Conservation (phyloP, 2,888 invertebrate genomes). For the Psylliodes chrysocephalus region DNA sequence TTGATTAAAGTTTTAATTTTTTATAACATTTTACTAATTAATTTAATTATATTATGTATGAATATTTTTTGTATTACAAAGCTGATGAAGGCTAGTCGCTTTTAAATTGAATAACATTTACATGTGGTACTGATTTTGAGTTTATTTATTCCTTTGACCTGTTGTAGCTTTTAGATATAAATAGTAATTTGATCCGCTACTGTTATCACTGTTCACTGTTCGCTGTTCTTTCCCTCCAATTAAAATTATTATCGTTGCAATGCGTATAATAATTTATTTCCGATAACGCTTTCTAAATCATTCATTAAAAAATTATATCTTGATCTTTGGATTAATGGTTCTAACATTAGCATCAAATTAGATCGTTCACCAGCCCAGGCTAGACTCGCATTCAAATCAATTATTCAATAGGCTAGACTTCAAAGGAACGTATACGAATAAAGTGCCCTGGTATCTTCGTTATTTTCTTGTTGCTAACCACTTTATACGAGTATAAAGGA, state of each 20-base stretch:
- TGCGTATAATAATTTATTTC: conserved; percentile 19
- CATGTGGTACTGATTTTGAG: too few species aligned
- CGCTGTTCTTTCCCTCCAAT: neutral
- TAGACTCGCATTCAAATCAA: conserved; percentile 17
- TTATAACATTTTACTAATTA: too few species aligned
- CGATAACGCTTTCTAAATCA: conserved; percentile 26
- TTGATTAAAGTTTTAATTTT: too few species aligned
- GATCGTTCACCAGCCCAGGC: conserved; percentile 6
- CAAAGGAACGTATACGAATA: neutral
- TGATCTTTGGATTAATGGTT: conserved; percentile 11
- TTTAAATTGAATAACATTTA: too few species aligned
- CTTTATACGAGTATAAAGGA: too few species aligned
- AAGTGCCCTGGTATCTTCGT: too few species aligned
- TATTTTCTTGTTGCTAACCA: conserved; percentile 10
- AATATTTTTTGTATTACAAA: too few species aligned
- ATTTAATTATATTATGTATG: too few species aligned
- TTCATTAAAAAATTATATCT: conserved; percentile 23
- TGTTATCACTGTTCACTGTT: neutral
- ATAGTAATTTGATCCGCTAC: too few species aligned
- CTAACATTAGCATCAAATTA: conserved; percentile 18
- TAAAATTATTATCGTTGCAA: conserved; percentile 10
- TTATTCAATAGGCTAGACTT: conserved; percentile 18
- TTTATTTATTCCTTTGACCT: too few species aligned
- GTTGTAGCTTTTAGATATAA: too few species aligned
- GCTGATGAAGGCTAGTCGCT: too few species aligned